phyloP scores from a whole-genome alignment of 2,888 invertebrate genomes.

The Willowsia nigromaculata region DNA sequence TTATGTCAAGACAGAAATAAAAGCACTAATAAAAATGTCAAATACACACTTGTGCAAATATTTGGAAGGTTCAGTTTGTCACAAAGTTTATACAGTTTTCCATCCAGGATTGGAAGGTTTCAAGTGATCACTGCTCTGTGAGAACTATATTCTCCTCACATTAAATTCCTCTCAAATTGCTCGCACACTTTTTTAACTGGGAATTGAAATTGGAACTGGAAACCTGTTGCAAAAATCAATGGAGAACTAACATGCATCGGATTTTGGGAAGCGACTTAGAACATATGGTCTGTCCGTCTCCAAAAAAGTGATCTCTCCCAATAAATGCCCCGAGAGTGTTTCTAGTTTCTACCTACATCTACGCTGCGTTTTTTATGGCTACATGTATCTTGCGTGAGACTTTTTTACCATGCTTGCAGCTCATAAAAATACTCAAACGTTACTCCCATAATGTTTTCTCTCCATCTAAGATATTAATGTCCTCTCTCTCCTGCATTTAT shows the following conservation, averaged over 20 bases:
- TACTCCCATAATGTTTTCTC: not conserved
- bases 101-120: too few relatives aligned
- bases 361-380: not conserved
- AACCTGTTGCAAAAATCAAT: slow-evolving; percentile 56
- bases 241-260: not conserved
- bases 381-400: not conserved
- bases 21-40: too few relatives aligned
- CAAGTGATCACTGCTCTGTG: too few relatives aligned
- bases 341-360: not conserved
- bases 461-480: not conserved
- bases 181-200: too few relatives aligned
- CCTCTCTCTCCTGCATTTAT: not conserved
- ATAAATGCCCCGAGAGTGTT: not conserved
- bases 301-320: slow-evolving; percentile 33
- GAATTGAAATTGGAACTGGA: slow-evolving; percentile 32
- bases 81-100: too few relatives aligned
- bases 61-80: too few relatives aligned
- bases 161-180: too few relatives aligned
- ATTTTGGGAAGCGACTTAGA: slow-evolving; percentile 11
- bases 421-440: not conserved
- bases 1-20: too few relatives aligned
- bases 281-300: slow-evolving; percentile 33
- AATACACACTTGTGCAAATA: too few relatives aligned
- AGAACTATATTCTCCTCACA: too few relatives aligned
- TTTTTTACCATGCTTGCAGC: not conserved